Conservation (phyloP, 2,113 vertebrate genomes). For the Microcebus tavaratra region DNA sequence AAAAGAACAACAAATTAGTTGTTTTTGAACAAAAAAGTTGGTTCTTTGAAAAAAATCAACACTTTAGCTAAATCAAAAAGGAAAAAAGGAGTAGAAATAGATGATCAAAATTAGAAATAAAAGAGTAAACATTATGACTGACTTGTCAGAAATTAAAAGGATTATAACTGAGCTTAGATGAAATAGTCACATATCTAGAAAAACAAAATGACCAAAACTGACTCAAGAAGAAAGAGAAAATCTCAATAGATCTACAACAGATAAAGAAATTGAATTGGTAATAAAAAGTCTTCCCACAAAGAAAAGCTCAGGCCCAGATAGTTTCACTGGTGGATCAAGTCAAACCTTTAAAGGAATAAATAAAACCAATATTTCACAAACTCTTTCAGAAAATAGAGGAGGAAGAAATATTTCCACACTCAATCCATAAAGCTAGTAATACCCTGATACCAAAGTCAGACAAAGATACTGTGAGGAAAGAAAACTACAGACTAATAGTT, state of each 20-base stretch:
- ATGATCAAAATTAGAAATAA: background rate
- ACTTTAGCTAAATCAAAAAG: background rate
- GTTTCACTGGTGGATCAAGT: background rate
- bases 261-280: background rate
- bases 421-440: background rate
- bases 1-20: background rate
- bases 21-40: background rate
- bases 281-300: background rate
- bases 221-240: background rate
- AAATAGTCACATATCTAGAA: background rate
- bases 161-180: background rate
- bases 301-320: background rate
- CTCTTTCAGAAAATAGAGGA: background rate
- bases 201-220: background rate
- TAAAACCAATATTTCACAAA: background rate
- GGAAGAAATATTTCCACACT: background rate
- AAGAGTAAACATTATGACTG: background rate
- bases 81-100: background rate
- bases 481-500: background rate
- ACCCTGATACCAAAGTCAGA: background rate
- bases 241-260: background rate
- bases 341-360: background rate
- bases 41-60: background rate
- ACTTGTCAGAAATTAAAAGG: background rate
- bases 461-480: background rate